Percentiles rank a stretch among this genome's conserved stretches.
Conservation (phyloP, 2,797 vertebrate species). For the Gobio occitaniae region DNA sequence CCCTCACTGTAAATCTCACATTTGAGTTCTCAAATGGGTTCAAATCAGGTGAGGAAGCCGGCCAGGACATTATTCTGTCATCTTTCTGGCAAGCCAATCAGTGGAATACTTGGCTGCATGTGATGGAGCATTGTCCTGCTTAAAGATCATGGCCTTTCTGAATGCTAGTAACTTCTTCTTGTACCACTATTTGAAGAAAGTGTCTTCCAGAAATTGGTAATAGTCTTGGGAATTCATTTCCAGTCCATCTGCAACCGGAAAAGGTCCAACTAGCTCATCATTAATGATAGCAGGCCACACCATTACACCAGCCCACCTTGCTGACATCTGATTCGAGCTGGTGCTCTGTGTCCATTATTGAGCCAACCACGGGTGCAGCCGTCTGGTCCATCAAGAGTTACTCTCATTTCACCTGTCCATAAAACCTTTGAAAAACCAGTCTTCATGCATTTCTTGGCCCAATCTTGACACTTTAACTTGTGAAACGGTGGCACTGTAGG, state of each 20-base stretch:
- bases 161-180: neutral
- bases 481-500: no score
- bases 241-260: neutral
- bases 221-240: conserved; percentile 5
- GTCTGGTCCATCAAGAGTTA: no score
- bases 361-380: no score
- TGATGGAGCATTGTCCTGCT: neutral
- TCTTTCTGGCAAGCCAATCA: neutral
- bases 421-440: no score
- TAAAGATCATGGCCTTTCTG: neutral
- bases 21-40: neutral
- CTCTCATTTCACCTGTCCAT: no score
- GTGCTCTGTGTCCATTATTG: neutral
- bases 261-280: neutral
- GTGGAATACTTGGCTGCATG: neutral
- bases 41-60: neutral
- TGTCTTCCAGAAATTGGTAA: neutral
- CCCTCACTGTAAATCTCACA: neutral
- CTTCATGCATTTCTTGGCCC: no score
- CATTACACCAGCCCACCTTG: neutral
- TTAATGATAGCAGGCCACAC: neutral
- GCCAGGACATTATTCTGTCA: neutral
- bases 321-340: neutral
- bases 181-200: neutral
- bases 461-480: no score